These are phyloP conservation scores for Microctonus brassicae DNA, from an alignment of 2,888 invertebrate genomes.

Conservation along the genomic window DNA sequence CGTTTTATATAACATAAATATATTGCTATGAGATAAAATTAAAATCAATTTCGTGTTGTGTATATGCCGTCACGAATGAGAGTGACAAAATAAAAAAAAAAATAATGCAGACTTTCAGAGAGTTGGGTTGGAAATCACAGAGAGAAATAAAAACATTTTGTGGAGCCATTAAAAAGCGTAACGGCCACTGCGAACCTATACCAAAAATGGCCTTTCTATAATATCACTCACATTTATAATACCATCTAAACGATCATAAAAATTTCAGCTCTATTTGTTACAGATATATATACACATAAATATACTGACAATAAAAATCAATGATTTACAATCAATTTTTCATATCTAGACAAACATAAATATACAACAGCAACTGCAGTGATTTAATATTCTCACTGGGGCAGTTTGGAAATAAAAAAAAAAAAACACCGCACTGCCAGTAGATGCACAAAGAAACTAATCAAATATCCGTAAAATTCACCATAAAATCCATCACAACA, in stretches of 20 bases:
- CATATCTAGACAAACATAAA: background rate
- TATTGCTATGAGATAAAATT: background rate
- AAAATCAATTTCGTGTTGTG: background rate
- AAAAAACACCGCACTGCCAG: background rate
- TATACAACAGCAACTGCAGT: no score
- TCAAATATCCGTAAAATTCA: background rate
- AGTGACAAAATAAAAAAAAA: background rate
- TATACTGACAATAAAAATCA: background rate
- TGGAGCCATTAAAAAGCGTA: background rate
- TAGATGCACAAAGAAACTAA: background rate
- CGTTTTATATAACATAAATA: background rate
- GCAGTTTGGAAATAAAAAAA: no score
- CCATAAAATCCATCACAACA: conserved; percentile 8
- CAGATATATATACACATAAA: no score
- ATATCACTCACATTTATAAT: background rate
- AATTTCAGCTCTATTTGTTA: no score
- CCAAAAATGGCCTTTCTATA: background rate
- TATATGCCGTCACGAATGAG: no score
- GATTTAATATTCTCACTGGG: no score
- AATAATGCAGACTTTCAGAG: no score
- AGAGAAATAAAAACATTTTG: conserved; percentile 25
- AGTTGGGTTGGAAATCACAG: background rate
- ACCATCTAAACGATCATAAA: background rate
- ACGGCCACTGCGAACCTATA: background rate
- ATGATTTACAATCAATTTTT: background rate